These are phyloP conservation scores for Parelbella ahira DNA, from an alignment of 2,888 invertebrate species.

Conservation along the genomic window DNA sequence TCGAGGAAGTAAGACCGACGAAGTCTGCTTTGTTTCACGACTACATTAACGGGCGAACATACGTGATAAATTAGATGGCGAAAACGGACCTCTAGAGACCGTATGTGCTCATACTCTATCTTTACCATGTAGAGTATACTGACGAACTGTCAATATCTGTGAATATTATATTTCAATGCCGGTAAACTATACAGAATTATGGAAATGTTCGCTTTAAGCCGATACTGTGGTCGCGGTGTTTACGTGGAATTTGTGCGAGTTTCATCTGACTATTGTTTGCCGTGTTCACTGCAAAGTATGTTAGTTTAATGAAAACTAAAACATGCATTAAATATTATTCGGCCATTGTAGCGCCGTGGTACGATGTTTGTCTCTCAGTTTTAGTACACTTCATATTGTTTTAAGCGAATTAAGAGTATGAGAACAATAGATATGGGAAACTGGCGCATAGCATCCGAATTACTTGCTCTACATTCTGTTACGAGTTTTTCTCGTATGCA, in stretches of 20 bases:
- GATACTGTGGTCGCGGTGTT: too few relatives aligned
- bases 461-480: background rate
- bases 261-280: conserved; percentile 29
- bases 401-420: conserved; percentile 17
- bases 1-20: conserved; percentile 29
- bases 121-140: too few relatives aligned
- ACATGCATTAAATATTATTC: conserved; percentile 20
- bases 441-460: conserved; percentile 1
- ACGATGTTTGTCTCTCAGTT: conserved; percentile 16
- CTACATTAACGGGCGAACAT: background rate
- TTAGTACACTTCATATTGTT: conserved; percentile 14
- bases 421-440: conserved; percentile 11
- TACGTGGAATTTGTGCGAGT: conserved; percentile 22
- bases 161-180: too few relatives aligned
- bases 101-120: too few relatives aligned
- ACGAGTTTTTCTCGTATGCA: background rate
- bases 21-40: conserved; percentile 16
- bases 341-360: conserved; percentile 12
- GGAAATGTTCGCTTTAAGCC: too few relatives aligned
- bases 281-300: conserved; percentile 24
- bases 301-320: conserved; percentile 22
- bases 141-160: too few relatives aligned
- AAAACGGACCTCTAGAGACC: too few relatives aligned
- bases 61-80: too few relatives aligned
- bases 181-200: too few relatives aligned